Evolutionary conservation across 2,113 vertebrate genomes (phyloP).

Genomic region (Anolis sagrei): DNA sequence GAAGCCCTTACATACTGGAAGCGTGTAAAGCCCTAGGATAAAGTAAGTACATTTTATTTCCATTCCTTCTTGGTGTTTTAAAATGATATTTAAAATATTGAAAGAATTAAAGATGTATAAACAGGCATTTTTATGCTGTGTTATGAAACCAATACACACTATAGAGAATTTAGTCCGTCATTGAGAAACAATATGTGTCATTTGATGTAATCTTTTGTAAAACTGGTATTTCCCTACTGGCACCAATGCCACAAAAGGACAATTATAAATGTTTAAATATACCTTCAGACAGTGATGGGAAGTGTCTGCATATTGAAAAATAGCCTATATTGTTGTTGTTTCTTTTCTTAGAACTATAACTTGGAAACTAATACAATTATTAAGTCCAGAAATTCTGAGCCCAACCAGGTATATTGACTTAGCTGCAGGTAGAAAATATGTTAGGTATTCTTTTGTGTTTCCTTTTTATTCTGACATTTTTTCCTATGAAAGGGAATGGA

Average conservation of each 20-base stretch:
- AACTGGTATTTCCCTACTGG: slow-evolving; percentile 54
- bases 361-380: slow-evolving; percentile 67
- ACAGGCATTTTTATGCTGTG: slow-evolving; percentile 15
- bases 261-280: slow-evolving; percentile 71
- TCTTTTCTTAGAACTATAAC: slow-evolving; percentile 68
- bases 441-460: slow-evolving; percentile 65
- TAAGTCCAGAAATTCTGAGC: slow-evolving; percentile 69
- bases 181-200: neutral
- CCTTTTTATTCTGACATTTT: slow-evolving; percentile 67
- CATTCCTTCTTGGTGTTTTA: neutral
- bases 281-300: slow-evolving; percentile 51
- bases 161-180: neutral
- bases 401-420: slow-evolving; percentile 65
- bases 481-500: slow-evolving; percentile 69
- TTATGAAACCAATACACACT: slow-evolving; percentile 21
- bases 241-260: slow-evolving; percentile 63
- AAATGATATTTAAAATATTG: neutral
- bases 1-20: neutral
- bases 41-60: neutral
- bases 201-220: slow-evolving; percentile 54
- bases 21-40: neutral
- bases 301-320: slow-evolving; percentile 56
- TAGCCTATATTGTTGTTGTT: slow-evolving; percentile 36
- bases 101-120: slow-evolving; percentile 19
- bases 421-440: slow-evolving; percentile 71